Evolutionary conservation across 2,797 vertebrate species (phyloP).

Genomic region (Podargus strigoides): DNA sequence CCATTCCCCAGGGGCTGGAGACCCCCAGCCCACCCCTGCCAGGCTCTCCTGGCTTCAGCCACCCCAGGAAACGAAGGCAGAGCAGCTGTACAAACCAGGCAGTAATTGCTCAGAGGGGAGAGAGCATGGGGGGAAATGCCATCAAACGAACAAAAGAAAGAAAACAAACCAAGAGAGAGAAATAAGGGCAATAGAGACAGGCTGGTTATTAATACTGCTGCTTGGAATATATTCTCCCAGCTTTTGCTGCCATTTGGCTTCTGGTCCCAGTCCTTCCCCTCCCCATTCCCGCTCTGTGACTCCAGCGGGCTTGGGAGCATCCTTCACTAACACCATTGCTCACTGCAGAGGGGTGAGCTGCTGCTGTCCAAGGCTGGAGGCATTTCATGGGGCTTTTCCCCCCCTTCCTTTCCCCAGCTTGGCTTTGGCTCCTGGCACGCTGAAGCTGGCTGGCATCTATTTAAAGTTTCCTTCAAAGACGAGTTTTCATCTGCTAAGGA

Average conservation of each 20-base stretch:
- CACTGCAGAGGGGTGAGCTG: neutral
- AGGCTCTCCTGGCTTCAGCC: neutral
- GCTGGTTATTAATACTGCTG: slow-evolving; percentile 15
- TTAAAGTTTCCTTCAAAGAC: slow-evolving; percentile 64
- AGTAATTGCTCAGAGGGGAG: neutral
- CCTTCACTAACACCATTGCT: accelerated
- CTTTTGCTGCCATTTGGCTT: neutral
- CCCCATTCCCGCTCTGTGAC: neutral
- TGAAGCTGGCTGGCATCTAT: slow-evolving; percentile 43
- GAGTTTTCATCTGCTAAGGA: slow-evolving; percentile 39
- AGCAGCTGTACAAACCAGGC: slow-evolving; percentile 32
- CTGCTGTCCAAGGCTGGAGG: neutral
- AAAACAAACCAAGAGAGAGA: neutral
- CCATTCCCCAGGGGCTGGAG: neutral
- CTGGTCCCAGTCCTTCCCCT: neutral
- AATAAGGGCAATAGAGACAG: neutral
- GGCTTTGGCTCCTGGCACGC: neutral
- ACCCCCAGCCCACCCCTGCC: neutral
- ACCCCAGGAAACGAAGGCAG: neutral
- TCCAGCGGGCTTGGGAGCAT: neutral
- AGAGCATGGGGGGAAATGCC: neutral
- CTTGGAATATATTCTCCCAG: neutral
- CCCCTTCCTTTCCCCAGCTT: neutral
- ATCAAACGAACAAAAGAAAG: neutral
- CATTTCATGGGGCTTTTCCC: neutral